Base-by-base conservation (phyloP, 2,888 invertebrate genomes). In the Chydorus sphaericus region DNA sequence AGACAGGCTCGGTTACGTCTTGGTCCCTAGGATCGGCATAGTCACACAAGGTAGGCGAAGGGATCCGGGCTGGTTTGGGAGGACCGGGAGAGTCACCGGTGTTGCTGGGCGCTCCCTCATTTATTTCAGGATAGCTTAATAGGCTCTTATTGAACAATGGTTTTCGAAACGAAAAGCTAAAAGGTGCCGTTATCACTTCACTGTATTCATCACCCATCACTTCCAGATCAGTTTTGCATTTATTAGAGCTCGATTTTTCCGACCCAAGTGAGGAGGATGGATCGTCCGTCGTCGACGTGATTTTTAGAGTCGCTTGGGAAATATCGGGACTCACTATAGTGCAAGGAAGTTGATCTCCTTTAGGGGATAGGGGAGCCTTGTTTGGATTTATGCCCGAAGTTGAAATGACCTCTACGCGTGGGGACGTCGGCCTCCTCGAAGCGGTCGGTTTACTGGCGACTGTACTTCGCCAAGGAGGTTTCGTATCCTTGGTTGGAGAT, bases 161-260 rank as follows among this genome's bases (percentile, higher is more conserved):
- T 28, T 48, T 48, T 36, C 49, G 37, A 49, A 55, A 55, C 20
- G 48, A 49, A 18, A 55, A 55, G 20, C 48, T 49, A 30, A 55
- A 55, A 10, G 55, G 55, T 29, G 48, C 14, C 4, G 37, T 23
- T 8, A 49, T 33, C 6, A 55, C 55, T 49, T 48, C 48, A 8
- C 36, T 31, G 36, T 55, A 55, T 20, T 55, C 33, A 16, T 36
- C 36, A 14, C 26, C 28, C 10, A 18, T 20, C n/a, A 26, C 38
- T 14, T 23, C 28, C 8, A 33, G 8, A 33, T 10, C 33, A 33
- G 8, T 33, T 10, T 44, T 44, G 26, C 26, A 7, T 28, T 26
- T 23, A 7, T 5, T 10, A 23, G 44, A n/a, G n/a, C n/a, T n/a
- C n/a, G n/a, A n/a, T n/a, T n/a, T n/a, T n/a, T n/a, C n/a, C n/a